These are phyloP conservation scores for Motacilla alba DNA, from an alignment of 2,113 vertebrate genomes.

Conservation along the genomic window DNA sequence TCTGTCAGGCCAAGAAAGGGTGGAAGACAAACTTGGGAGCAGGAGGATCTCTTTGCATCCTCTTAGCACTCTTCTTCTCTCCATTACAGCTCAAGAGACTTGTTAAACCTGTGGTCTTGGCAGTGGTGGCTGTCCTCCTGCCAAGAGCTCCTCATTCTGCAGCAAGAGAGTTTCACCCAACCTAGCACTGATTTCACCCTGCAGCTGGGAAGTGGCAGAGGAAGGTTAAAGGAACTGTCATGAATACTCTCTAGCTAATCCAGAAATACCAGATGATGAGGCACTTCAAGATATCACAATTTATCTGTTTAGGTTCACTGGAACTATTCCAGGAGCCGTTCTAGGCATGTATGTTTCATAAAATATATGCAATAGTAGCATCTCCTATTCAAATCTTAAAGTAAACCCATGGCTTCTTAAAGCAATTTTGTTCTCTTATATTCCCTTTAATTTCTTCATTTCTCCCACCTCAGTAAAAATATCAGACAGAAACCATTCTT, in stretches of 20 bases:
- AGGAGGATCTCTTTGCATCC: not conserved
- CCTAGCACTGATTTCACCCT: not conserved
- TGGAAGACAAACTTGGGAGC: not conserved
- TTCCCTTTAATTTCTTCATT: not conserved
- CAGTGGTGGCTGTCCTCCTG: not conserved
- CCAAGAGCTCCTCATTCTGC: not conserved
- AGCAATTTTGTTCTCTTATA: not conserved
- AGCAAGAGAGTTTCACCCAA: not conserved
- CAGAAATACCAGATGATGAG: not conserved
- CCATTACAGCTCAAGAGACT: not conserved
- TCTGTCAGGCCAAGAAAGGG: not conserved
- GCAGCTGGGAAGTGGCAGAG: not conserved
- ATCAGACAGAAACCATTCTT: not conserved
- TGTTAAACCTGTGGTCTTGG: not conserved
- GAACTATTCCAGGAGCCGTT: not conserved
- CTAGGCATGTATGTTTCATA: not conserved
- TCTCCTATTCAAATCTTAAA: not conserved
- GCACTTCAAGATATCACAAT: not conserved
- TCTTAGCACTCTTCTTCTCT: not conserved
- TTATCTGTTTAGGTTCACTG: not conserved
- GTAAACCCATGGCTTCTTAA: not conserved
- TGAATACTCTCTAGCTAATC: not conserved
- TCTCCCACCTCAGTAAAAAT: not conserved
- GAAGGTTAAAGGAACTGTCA: not conserved
- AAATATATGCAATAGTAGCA: not conserved